Conservation (phyloP, 1,140 invertebrate species). For the Megalonaias nervosa region DNA sequence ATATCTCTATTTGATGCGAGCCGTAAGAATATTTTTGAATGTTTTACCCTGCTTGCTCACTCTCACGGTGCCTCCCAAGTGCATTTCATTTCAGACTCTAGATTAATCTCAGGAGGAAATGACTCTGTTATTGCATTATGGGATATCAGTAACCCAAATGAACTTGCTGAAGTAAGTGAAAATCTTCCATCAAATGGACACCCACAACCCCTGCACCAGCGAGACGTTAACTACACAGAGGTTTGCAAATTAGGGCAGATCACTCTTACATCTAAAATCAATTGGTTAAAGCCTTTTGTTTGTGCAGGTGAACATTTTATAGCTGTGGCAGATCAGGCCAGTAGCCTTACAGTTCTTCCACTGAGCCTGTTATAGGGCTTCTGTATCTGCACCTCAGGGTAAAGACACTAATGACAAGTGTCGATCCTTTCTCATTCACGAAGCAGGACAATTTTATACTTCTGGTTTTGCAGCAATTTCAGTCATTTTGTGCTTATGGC, state of each 20-base stretch:
- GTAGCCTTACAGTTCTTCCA: conserved; percentile 47
- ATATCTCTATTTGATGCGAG: conserved; percentile 56
- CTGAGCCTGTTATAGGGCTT: no score
- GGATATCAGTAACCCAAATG: conserved; percentile 56
- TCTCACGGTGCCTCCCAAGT: conserved; percentile 64
- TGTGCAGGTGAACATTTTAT: conserved; percentile 38
- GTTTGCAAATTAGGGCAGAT: conserved; percentile 46
- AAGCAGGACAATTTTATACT: no score
- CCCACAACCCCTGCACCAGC: conserved; percentile 30
- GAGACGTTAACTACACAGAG: conserved; percentile 40
- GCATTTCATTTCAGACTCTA: conserved; percentile 49
- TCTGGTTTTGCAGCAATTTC: no score
- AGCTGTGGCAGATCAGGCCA: conserved; percentile 58
- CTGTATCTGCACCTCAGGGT: no score
- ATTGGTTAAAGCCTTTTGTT: conserved; percentile 59
- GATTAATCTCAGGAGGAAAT: conserved; percentile 62
- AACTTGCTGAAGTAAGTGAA: conserved; percentile 11
- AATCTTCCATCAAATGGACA: conserved; percentile 33
- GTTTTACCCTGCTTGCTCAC: conserved; percentile 59
- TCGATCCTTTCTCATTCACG: no score
- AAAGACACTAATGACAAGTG: no score
- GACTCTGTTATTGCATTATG: conserved; percentile 58
- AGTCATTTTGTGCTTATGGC: no score
- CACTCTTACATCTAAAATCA: conserved; percentile 57
- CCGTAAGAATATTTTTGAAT: conserved; percentile 50